Evolutionary conservation across 2,888 invertebrate genomes (phyloP).

Genomic region (Melieria picta): DNA sequence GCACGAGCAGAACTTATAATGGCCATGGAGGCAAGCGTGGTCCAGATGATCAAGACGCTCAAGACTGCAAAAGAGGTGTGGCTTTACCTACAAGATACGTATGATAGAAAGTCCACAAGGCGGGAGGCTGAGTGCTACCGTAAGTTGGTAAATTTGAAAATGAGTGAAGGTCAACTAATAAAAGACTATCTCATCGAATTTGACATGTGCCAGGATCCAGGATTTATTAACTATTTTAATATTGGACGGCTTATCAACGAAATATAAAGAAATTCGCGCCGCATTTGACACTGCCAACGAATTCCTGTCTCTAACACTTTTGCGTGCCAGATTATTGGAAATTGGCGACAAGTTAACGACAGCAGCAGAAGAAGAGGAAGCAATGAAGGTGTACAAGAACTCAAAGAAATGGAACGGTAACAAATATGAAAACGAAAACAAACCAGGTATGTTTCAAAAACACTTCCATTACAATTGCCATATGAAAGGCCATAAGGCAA

Average conservation of each 20-base stretch:
- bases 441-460: neutral
- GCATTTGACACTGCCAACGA: constrained; percentile 35
- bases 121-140: too few relatives aligned
- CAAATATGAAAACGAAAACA: neutral
- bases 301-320: constrained; percentile 22
- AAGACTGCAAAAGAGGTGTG: constrained; percentile 35
- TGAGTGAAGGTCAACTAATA: constrained; percentile 22
- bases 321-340: too few relatives aligned
- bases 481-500: constrained; percentile 20
- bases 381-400: too few relatives aligned
- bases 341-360: too few relatives aligned
- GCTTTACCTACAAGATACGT: constrained; percentile 29
- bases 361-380: too few relatives aligned
- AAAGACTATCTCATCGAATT: constrained; percentile 30
- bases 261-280: constrained; percentile 31
- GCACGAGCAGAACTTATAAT: too few relatives aligned
- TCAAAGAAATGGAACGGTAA: too few relatives aligned
- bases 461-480: constrained; percentile 25
- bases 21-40: too few relatives aligned
- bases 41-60: constrained; percentile 27
- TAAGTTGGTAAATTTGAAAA: constrained; percentile 36
- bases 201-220: constrained; percentile 25
- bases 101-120: constrained; percentile 36
- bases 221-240: constrained; percentile 31
- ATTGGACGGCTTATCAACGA: constrained; percentile 24